A percentile compares a stretch with the other conserved stretches of the same genome.
These are phyloP conservation scores for Bombus ignitus DNA, from an alignment of 1,140 invertebrate genomes.

Conservation along the genomic window DNA sequence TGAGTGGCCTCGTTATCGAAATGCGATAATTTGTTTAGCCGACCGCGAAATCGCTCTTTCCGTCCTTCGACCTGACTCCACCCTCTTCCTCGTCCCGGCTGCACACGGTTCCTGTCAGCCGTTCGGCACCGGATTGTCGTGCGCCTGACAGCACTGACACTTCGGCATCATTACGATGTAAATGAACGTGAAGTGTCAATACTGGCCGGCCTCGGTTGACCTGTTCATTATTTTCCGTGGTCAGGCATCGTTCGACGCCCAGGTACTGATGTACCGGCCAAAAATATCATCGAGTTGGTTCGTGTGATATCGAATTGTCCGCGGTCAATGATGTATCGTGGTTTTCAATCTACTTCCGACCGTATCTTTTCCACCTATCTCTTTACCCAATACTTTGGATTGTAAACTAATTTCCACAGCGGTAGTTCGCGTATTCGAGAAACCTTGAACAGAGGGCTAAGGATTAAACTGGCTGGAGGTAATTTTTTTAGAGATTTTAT, in stretches of 20 bases:
- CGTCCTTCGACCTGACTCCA: slow-evolving; percentile 13
- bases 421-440: not conserved
- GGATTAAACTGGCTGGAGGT: too few species aligned
- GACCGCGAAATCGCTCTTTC: slow-evolving; percentile 61
- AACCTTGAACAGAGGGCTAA: not conserved
- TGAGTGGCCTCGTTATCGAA: slow-evolving; percentile 70
- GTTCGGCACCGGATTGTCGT: slow-evolving; percentile 54
- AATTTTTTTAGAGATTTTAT: slow-evolving; percentile 41
- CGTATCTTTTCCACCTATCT: not conserved
- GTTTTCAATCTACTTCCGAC: not conserved
- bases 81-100: too few species aligned
- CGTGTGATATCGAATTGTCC: not conserved
- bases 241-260: slow-evolving; percentile 34
- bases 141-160: slow-evolving; percentile 67
- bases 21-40: slow-evolving; percentile 72
- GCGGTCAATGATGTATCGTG: not conserved
- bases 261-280: not conserved
- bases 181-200: slow-evolving; percentile 68
- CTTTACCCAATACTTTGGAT: not conserved
- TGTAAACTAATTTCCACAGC: not conserved
- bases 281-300: slow-evolving; percentile 29
- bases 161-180: slow-evolving; percentile 70
- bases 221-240: slow-evolving; percentile 67
- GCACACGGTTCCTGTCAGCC: slow-evolving; percentile 31
- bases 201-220: slow-evolving; percentile 49